Base-by-base conservation (phyloP, 2,888 invertebrate genomes). In the Tachina grossa region DNA sequence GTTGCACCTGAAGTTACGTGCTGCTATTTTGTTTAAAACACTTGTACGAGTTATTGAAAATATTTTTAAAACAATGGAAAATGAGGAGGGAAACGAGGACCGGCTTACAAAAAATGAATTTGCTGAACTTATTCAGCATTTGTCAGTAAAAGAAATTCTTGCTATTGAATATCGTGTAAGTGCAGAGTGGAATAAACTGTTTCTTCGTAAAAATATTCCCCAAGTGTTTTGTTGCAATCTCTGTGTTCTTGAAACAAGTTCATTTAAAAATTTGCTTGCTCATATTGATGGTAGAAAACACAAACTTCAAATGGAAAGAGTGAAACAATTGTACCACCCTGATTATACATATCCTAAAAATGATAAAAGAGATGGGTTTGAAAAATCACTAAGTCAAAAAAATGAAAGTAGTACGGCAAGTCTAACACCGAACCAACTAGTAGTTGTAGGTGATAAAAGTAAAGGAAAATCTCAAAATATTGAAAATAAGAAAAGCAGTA, bases 261-360 rank as follows among this genome's bases (percentile, higher is more conserved):
- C 89, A 43, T 87, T 88, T 2, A 91, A 89, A 49, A 90, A 89
- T 84, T 87, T 92, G 19, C 63, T 86, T 43, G 87, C 88, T 16
- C 92, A 92, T 87, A 75, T 92, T 9, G 79, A 80, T 75, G 91
- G 92, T 0, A 92, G 89, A 55, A 91, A 89, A 74, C 92, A 92
- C 87, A 86, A 87, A 47, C 4, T 74, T 5, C 88, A 88, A 76
- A 87, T 91, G 87, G 79, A 83, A n/a, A 45, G 47, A 6, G 88
- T 89, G 0, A 79, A 87, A 1, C 86, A 89, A 66, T 84, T 91
- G 1, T 89, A 75, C 66, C 87, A 89, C 14, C 86, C 89, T 14
- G 87, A 88, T 16, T 89, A 89, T 74, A 89, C 88, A 2, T 78
- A 74, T 9, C 71, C 84, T 9, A 89, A 85, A 47, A 45, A 61